Percentiles rank a stretch among this genome's conserved stretches.
These are phyloP conservation scores for human DNA, from an alignment of 2,113 vertebrate genomes.

Conservation along the genomic window DNA sequence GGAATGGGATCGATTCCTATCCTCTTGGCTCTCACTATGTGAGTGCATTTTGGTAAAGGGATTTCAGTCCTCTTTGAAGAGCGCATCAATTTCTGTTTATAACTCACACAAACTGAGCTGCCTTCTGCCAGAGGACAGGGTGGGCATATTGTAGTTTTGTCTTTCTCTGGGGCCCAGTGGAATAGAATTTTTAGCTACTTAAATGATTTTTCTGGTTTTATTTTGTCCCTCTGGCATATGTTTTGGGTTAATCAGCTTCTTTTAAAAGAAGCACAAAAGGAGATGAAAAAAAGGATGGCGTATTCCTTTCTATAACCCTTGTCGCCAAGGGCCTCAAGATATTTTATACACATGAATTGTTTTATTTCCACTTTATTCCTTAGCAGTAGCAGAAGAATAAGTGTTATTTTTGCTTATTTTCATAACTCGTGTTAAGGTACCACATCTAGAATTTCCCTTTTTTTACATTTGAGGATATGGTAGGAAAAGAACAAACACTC, in stretches of 20 bases:
- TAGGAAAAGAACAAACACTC: background rate
- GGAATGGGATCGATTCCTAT: slow-evolving; percentile 66
- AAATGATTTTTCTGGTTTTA: slow-evolving; percentile 26
- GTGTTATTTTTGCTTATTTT: background rate
- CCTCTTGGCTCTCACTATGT: slow-evolving; percentile 32
- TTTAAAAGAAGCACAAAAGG: background rate
- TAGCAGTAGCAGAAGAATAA: background rate
- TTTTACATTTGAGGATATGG: background rate
- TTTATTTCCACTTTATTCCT: background rate
- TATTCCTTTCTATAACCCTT: background rate
- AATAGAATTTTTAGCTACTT: slow-evolving; percentile 36
- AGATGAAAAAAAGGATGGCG: background rate
- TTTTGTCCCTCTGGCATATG: background rate
- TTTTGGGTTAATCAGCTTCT: slow-evolving; percentile 34
- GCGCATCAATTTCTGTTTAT: slow-evolving; percentile 81
- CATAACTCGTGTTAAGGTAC: background rate
- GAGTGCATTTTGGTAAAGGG: slow-evolving; percentile 70
- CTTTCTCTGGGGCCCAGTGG: background rate
- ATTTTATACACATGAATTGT: background rate
- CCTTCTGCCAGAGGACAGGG: background rate
- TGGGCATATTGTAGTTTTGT: background rate
- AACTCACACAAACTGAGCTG: slow-evolving; percentile 9
- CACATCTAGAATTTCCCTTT: background rate
- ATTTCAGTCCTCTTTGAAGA: slow-evolving; percentile 79
- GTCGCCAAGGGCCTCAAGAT: background rate